A percentile compares a stretch with the other conserved stretches of the same genome.
These are phyloP conservation scores for Lycocerus yunnanus DNA, from an alignment of 2,888 invertebrate species.

Conservation along the genomic window DNA sequence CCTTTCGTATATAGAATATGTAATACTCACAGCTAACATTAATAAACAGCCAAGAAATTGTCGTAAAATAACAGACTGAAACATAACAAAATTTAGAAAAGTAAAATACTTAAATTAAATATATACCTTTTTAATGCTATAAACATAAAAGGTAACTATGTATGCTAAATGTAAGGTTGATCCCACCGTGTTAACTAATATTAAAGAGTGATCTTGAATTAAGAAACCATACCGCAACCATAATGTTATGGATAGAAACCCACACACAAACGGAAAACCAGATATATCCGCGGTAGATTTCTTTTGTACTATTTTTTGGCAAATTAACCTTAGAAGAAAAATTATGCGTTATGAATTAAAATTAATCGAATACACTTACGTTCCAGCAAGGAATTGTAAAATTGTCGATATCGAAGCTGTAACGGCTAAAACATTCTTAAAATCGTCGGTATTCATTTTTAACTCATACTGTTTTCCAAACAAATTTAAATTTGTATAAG, in stretches of 20 bases:
- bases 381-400: conserved; percentile 82
- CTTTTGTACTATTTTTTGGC: conserved; percentile 74
- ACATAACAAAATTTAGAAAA: conserved; percentile 30
- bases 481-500: background rate
- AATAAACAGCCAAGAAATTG: conserved; percentile 63
- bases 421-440: conserved; percentile 57
- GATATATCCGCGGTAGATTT: conserved; percentile 78
- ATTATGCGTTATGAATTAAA: conserved; percentile 14
- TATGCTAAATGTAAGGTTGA: conserved; percentile 72
- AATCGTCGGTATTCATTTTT: conserved; percentile 51
- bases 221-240: conserved; percentile 83
- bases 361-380: conserved; percentile 63
- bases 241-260: conserved; percentile 74
- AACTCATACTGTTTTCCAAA: background rate
- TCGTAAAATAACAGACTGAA: conserved; percentile 61
- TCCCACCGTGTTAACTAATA: conserved; percentile 78
- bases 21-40: conserved; percentile 61
- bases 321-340: conserved; percentile 68
- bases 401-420: conserved; percentile 79
- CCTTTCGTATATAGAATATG: conserved; percentile 63
- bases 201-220: conserved; percentile 72
- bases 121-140: conserved; percentile 74
- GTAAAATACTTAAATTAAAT: background rate
- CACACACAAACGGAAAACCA: conserved; percentile 77
- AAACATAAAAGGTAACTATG: conserved; percentile 71